Evolutionary conservation across 2,797 vertebrate species (phyloP).

Genomic region (Dendrocincla fuliginosa): DNA sequence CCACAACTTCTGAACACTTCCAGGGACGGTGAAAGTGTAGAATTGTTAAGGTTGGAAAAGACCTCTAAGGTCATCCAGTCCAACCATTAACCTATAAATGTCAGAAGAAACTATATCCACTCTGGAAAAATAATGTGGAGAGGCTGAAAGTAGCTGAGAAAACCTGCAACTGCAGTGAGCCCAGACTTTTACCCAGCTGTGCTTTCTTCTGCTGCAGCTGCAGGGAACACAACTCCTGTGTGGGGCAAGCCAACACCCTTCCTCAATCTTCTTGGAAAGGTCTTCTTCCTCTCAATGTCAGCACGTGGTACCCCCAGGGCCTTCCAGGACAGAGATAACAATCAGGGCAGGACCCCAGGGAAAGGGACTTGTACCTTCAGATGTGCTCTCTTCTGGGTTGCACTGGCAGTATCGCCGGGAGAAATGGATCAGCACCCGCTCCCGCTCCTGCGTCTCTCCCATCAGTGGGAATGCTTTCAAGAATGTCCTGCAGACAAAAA

Average conservation of each 20-base stretch:
- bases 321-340: neutral
- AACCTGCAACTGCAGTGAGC: neutral
- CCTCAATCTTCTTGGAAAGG: neutral
- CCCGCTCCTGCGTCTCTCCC: constrained; percentile 97
- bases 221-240: neutral
- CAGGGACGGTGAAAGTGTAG: neutral
- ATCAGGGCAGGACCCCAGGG: neutral
- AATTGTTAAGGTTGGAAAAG: neutral
- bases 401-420: constrained; percentile 91
- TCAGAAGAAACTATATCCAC: neutral
- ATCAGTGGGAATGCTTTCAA: constrained; percentile 94
- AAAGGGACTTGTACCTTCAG: constrained; percentile 79
- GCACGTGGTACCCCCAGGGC: neutral
- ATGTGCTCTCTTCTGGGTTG: constrained; percentile 87
- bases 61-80: neutral
- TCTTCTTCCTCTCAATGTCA: neutral
- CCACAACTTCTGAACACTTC: neutral
- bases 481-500: constrained; percentile 82
- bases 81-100: neutral
- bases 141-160: neutral
- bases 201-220: neutral
- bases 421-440: constrained; percentile 92
- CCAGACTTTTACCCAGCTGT: neutral
- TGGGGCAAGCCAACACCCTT: neutral
- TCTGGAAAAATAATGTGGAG: neutral